A percentile compares a stretch with the other conserved stretches of the same genome.
phyloP scores from a whole-genome alignment of 2,797 vertebrate genomes.

The Microctenopoma stevenorrisi region DNA sequence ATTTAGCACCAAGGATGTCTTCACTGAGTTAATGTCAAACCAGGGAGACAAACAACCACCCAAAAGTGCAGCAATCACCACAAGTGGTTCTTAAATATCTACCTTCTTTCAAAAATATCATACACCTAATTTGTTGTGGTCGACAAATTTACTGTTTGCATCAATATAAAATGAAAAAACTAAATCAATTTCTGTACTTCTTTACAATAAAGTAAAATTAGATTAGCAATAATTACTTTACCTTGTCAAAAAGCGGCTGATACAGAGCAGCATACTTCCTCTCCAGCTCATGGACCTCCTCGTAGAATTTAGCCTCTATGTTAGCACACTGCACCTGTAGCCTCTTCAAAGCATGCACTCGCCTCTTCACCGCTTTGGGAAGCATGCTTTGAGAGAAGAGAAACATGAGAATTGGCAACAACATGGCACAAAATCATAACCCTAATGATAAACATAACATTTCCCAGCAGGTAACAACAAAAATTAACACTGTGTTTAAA shows the following conservation, averaged over 20 bases:
- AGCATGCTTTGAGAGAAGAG: constrained; percentile 83
- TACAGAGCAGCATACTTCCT: constrained; percentile 95
- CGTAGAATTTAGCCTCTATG: constrained; percentile 98
- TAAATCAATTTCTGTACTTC: background rate
- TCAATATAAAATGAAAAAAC: background rate
- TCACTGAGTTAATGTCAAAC: constrained; percentile 37
- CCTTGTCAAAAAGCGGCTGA: constrained; percentile 96
- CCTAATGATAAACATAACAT: too few species aligned
- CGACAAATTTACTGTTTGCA: background rate
- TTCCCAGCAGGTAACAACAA: too few species aligned
- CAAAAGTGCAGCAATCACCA: constrained; percentile 41
- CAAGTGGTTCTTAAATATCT: background rate
- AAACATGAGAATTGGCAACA: constrained; percentile 8
- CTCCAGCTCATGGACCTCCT: constrained; percentile 97
- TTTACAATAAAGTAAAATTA: background rate
- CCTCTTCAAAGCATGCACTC: constrained; percentile 95
- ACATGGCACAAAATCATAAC: background rate
- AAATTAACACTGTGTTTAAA: too few species aligned
- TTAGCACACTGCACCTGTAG: constrained; percentile 95
- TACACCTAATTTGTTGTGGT: too few species aligned
- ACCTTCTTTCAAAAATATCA: background rate
- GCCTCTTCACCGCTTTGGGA: constrained; percentile 94
- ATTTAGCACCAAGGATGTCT: constrained; percentile 77
- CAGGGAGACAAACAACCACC: constrained; percentile 21
- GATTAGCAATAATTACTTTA: constrained; percentile 52